Evolutionary conservation across 2,888 invertebrate genomes (phyloP).

Genomic region (Tipula confusa): DNA sequence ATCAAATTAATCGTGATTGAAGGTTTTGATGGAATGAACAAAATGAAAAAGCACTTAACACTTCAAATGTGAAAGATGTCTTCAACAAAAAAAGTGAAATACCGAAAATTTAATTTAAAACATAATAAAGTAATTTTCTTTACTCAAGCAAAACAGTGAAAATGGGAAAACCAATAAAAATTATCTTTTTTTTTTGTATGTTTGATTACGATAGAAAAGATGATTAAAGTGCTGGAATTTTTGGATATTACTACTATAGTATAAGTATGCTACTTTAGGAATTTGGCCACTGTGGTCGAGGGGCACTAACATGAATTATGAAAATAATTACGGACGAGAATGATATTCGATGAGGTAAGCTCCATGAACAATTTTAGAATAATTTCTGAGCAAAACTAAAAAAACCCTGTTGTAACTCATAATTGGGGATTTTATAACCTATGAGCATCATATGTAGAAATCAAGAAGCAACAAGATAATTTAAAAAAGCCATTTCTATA

Average conservation of each 20-base stretch:
- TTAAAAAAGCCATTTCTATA: no score
- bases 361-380: no score
- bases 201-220: neutral
- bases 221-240: neutral
- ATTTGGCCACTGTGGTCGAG: no score
- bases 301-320: no score
- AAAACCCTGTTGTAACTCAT: no score
- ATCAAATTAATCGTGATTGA: neutral
- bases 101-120: conserved; percentile 25
- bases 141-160: neutral
- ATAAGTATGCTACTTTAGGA: neutral
- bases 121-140: neutral
- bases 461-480: no score
- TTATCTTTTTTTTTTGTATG: neutral
- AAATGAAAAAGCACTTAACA: neutral
- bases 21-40: neutral
- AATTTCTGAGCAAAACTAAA: no score
- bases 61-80: neutral
- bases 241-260: neutral
- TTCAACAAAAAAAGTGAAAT: neutral
- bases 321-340: no score
- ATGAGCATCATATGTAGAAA: no score
- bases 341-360: no score
- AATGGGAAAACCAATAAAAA: neutral
- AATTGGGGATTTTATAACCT: no score